Percentiles rank a stretch among this genome's conserved stretches.
phyloP scores from a whole-genome alignment of 2,888 invertebrate genomes.

The Graphium colonna region DNA sequence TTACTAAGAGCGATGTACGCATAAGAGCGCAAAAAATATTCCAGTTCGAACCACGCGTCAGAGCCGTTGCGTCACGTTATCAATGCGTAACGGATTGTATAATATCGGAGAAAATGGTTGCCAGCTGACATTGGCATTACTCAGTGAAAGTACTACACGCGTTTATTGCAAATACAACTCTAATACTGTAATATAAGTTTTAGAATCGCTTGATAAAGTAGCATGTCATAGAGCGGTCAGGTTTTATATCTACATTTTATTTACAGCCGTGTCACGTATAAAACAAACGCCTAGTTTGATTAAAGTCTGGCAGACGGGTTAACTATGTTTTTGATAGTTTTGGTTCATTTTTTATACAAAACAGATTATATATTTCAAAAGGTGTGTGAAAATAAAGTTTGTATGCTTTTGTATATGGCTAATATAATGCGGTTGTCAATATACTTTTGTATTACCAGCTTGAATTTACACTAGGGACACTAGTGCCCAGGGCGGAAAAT shows the following conservation, averaged over 20 bases:
- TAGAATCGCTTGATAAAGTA: neutral
- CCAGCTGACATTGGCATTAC: conserved; percentile 71
- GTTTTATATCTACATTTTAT: conserved; percentile 5
- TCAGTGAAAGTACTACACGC: conserved; percentile 50
- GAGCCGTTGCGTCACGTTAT: conserved; percentile 39
- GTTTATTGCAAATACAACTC: no score
- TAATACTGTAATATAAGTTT: neutral
- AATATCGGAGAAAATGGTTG: conserved; percentile 59
- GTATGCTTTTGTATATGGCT: no score
- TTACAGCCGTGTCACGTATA: conserved; percentile 13
- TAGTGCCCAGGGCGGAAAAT: no score
- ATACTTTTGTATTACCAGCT: no score
- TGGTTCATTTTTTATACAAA: neutral
- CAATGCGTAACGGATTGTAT: conserved; percentile 51
- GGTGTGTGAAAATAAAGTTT: no score
- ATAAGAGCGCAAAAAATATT: no score
- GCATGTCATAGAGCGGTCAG: conserved; percentile 37
- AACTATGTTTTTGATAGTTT: no score
- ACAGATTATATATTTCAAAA: no score
- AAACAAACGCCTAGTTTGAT: conserved; percentile 6
- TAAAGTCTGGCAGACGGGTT: neutral
- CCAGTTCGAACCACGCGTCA: neutral
- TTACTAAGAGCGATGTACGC: no score
- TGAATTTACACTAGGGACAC: no score
- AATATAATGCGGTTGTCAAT: no score